Evolutionary conservation across 2,797 vertebrate genomes (phyloP), one percentile per base, ranked within the genome.

Genomic region (Merluccius polli): DNA sequence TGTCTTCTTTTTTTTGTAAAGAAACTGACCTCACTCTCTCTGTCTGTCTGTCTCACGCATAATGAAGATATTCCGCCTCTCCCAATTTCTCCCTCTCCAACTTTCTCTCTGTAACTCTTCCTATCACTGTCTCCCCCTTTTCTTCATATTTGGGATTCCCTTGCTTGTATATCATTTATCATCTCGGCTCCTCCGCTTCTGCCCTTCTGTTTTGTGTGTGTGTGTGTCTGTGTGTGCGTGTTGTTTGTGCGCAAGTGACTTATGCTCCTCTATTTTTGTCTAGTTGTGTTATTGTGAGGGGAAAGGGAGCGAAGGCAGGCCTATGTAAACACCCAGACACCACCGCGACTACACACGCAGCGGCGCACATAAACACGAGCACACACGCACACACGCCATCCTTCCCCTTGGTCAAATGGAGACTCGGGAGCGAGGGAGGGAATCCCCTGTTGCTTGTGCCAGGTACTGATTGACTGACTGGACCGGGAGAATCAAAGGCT

Each of bases 91-190:
- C 63, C 4, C 63, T 65, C 8, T 69, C 27, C 4, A 27, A 31
- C 35, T 41, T 18, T 38, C 32, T 36, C 32, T 27, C 33, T 38
- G 33, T 36, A 7, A 12, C 35, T 18, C 18, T 24, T 18, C 38
- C 21, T 38, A 11, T 65, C 52, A 10, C 73, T n/a, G 48, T 38
- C 33, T 29, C 27, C 41, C 48, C 63, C 69, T 70, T 11, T 15
- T 6, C 8, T 8, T 33, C 44, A 7, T 48, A 15, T 48, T 70
- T 36, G 89, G 89, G 90, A 91, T 88, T 91, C 92, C 89, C 88
- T 89, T 72, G 59, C n/a, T n/a, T n/a, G n/a, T 79, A 70, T 73
- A 0, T 89, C 85, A 85, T 75, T 70, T 73, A 70, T 89, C 85
- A 86, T 79, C 63, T 67, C 76, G 83, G 83, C 77, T 80, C 75